Percentiles rank a stretch among this genome's conserved stretches.
Evolutionary conservation across 2,797 vertebrate genomes (phyloP).

Genomic region (Octomys mimax): DNA sequence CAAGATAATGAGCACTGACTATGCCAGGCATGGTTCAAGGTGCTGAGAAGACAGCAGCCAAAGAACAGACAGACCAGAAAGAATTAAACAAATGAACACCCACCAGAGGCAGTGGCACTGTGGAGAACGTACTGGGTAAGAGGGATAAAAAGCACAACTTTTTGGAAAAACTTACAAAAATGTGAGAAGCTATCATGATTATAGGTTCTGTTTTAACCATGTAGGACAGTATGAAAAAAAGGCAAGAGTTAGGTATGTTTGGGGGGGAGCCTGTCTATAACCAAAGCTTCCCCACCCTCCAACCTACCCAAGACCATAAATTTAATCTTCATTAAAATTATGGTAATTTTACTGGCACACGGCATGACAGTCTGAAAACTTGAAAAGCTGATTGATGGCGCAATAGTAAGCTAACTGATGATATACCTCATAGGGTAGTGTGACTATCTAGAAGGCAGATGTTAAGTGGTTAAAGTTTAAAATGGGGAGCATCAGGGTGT

Average conservation of each 20-base stretch:
- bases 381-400: background rate
- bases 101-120: background rate
- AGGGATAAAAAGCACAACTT: background rate
- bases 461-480: background rate
- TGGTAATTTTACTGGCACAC: slow-evolving; percentile 44
- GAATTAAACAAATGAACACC: background rate
- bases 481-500: background rate
- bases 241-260: background rate
- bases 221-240: background rate
- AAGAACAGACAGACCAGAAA: background rate
- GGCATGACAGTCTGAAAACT: background rate
- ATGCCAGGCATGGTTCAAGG: background rate
- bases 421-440: background rate
- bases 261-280: background rate
- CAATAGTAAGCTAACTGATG: too few species aligned
- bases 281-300: background rate
- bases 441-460: slow-evolving; percentile 2
- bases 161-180: background rate
- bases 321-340: slow-evolving; percentile 40
- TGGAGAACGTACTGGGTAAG: slow-evolving; percentile 9
- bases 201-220: background rate
- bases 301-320: background rate
- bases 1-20: background rate
- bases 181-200: background rate
- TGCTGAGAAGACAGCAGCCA: background rate